Conservation (phyloP, 2,113 vertebrate species). For the Callaeas wilsoni region DNA sequence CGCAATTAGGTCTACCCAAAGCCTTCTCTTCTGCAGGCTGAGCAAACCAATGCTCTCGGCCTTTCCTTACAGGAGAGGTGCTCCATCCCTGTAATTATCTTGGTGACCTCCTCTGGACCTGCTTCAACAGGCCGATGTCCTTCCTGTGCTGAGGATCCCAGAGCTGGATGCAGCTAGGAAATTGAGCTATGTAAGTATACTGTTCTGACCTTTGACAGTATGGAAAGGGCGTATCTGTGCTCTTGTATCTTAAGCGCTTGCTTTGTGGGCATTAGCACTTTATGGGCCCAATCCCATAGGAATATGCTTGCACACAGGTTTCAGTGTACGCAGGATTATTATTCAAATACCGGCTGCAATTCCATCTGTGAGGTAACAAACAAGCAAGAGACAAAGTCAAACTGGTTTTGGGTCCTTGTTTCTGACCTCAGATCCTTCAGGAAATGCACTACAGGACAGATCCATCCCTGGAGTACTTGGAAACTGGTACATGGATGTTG, state of each 20-base stretch:
- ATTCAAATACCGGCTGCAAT: neutral
- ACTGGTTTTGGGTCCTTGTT: neutral
- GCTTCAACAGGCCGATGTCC: neutral
- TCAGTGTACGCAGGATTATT: neutral
- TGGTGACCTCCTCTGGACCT: too few relatives aligned
- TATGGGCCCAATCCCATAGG: neutral
- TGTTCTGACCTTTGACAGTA: neutral
- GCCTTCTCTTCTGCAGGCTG: neutral
- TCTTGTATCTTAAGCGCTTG: neutral
- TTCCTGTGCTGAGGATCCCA: neutral
- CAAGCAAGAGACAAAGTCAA: neutral
- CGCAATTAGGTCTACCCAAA: rapidly evolving
- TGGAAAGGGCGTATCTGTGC: neutral
- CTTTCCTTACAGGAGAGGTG: neutral
- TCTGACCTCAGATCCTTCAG: neutral
- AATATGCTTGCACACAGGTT: neutral
- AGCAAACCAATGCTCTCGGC: neutral
- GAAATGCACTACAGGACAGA: neutral
- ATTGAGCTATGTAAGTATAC: neutral
- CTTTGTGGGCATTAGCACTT: neutral
- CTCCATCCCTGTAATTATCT: neutral
- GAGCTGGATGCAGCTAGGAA: neutral
- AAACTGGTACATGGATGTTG: rapidly evolving
- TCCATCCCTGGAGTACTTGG: neutral
- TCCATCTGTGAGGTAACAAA: neutral